Evolutionary conservation across 2,888 invertebrate species (phyloP).

Genomic region (Alcis repandata): DNA sequence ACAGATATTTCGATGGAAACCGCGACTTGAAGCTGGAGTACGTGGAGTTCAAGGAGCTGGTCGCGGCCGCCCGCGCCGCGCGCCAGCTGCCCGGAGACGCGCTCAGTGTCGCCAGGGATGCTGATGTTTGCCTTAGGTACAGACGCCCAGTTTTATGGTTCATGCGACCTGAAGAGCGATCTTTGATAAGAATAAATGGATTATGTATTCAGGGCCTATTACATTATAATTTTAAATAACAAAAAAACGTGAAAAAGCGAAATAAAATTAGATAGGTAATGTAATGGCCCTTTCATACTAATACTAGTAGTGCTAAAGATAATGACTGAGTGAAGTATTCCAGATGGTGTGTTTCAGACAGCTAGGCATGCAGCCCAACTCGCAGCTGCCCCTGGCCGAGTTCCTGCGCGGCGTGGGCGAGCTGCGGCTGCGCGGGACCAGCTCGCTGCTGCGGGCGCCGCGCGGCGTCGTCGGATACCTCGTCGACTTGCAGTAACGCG

Average conservation of each 20-base stretch:
- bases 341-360: constrained; percentile 59
- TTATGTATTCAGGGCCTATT: too few species aligned
- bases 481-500: constrained; percentile 66
- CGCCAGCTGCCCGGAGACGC: constrained; percentile 85
- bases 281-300: too few species aligned
- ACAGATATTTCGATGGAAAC: constrained; percentile 87
- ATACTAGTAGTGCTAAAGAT: too few species aligned
- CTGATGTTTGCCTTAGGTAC: constrained; percentile 73
- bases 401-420: constrained; percentile 89
- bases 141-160: background rate
- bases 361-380: constrained; percentile 67
- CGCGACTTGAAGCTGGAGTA: constrained; percentile 83
- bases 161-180: background rate
- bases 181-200: background rate
- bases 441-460: constrained; percentile 88
- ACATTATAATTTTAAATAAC: too few species aligned
- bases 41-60: constrained; percentile 87
- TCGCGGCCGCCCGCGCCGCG: constrained; percentile 83
- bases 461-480: constrained; percentile 69
- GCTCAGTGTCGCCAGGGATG: constrained; percentile 84
- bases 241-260: background rate
- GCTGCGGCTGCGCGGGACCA: constrained; percentile 89
- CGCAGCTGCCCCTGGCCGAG: constrained; percentile 66
- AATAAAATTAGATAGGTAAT: too few species aligned
- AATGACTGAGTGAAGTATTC: too few species aligned